phyloP scores from a whole-genome alignment of 2,113 vertebrate species.

The Glaucomys volans region DNA sequence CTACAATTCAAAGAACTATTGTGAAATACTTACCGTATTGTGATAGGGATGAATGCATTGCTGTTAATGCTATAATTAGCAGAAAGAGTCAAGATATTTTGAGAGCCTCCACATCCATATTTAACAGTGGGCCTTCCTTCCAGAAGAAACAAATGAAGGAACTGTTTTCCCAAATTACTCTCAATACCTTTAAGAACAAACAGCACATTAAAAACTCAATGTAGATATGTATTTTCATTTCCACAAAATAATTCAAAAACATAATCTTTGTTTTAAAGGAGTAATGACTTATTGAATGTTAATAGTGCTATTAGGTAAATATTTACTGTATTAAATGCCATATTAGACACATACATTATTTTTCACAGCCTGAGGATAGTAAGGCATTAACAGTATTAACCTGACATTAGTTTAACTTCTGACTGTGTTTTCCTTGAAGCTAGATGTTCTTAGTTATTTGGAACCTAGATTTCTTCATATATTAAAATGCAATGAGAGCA shows the following conservation, averaged over 20 bases:
- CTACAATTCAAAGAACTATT: not conserved
- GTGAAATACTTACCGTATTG: slow-evolving; percentile 83
- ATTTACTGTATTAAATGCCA: not conserved
- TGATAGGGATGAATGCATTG: slow-evolving; percentile 85
- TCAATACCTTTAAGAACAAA: slow-evolving; percentile 88
- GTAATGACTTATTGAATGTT: not conserved
- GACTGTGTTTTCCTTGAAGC: not conserved
- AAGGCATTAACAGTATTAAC: not conserved
- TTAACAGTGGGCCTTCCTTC: slow-evolving; percentile 88
- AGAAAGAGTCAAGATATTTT: slow-evolving; percentile 85
- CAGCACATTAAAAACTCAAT: slow-evolving; percentile 38
- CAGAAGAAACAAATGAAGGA: slow-evolving; percentile 92
- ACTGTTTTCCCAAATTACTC: slow-evolving; percentile 87
- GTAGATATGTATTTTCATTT: not conserved
- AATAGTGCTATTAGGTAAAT: not conserved
- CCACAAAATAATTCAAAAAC: slow-evolving; percentile 17
- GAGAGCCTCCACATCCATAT: slow-evolving; percentile 87
- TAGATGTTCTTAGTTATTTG: not conserved
- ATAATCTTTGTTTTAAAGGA: not conserved
- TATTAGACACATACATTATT: not conserved
- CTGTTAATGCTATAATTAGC: slow-evolving; percentile 84
- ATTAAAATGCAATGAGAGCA: not conserved
- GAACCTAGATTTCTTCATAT: not conserved
- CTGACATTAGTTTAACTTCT: not conserved
- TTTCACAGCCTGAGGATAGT: not conserved